Conservation (phyloP, 1,140 invertebrate genomes). For the Lepidotrigona ventralis region DNA sequence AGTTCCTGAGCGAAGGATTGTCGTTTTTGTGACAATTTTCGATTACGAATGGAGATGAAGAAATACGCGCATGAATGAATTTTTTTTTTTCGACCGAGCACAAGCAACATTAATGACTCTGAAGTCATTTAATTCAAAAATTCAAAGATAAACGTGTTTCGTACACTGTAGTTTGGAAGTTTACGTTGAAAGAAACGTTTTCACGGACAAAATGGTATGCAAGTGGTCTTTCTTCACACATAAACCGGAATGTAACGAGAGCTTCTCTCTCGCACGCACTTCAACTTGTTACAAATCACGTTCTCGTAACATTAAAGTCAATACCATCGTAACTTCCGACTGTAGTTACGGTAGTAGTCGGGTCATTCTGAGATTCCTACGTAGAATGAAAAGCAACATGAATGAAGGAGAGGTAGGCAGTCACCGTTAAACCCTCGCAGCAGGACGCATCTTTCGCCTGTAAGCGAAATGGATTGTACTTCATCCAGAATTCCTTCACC, state of each 20-base stretch:
- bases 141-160: neutral
- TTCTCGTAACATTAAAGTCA: constrained; percentile 14
- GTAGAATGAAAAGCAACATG: constrained; percentile 63
- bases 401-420: constrained; percentile 65
- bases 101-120: neutral
- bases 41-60: neutral
- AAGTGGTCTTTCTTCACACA: neutral
- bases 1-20: too few species aligned
- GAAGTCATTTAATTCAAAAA: neutral
- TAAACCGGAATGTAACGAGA: neutral
- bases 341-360: constrained; percentile 45
- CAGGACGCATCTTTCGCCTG: constrained; percentile 66
- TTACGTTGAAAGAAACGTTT: neutral
- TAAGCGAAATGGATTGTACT: constrained; percentile 65
- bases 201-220: neutral
- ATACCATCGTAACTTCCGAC: constrained; percentile 18
- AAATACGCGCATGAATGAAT: neutral
- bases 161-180: neutral
- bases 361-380: constrained; percentile 55
- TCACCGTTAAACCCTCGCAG: constrained; percentile 72
- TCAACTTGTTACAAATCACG: neutral
- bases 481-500: constrained; percentile 52
- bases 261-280: neutral
- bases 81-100: neutral
- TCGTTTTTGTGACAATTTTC: neutral